Percentiles rank a stretch among this genome's conserved stretches.
Conservation (phyloP, 1,140 invertebrate species). For the Trichonephila clavata region DNA sequence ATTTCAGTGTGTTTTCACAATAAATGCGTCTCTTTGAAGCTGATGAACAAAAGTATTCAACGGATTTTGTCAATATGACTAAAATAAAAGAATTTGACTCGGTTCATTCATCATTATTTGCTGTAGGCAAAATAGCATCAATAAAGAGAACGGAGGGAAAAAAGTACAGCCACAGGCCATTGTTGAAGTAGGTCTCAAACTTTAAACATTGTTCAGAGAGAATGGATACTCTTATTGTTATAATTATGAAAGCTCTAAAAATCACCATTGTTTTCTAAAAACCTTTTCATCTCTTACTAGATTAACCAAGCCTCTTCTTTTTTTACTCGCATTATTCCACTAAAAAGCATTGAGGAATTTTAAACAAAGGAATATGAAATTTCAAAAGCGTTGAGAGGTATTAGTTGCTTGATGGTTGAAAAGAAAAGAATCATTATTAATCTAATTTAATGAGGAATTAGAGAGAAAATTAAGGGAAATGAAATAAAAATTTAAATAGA, state of each 20-base stretch:
- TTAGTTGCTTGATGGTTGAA: not conserved
- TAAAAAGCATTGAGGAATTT: not conserved
- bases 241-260: constrained; percentile 24
- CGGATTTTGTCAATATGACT: not conserved
- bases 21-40: constrained; percentile 1
- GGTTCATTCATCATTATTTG: not conserved
- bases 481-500: not conserved
- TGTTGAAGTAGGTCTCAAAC: constrained; percentile 26
- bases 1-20: not conserved
- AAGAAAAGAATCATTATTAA: constrained; percentile 13
- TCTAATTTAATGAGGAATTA: not conserved
- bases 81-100: not conserved
- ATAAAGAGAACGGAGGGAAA: not conserved
- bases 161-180: not conserved
- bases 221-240: constrained; percentile 21
- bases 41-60: not conserved
- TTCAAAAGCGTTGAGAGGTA: not conserved
- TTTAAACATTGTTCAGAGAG: constrained; percentile 36
- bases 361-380: constrained; percentile 19
- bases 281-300: constrained; percentile 23
- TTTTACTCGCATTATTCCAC: not conserved
- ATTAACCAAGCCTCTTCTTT: not conserved
- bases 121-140: constrained; percentile 14
- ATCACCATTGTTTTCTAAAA: constrained; percentile 8
- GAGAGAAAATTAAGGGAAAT: not conserved